Evolutionary conservation across 2,888 invertebrate genomes (phyloP).

Genomic region (Drosophila birchii): DNA sequence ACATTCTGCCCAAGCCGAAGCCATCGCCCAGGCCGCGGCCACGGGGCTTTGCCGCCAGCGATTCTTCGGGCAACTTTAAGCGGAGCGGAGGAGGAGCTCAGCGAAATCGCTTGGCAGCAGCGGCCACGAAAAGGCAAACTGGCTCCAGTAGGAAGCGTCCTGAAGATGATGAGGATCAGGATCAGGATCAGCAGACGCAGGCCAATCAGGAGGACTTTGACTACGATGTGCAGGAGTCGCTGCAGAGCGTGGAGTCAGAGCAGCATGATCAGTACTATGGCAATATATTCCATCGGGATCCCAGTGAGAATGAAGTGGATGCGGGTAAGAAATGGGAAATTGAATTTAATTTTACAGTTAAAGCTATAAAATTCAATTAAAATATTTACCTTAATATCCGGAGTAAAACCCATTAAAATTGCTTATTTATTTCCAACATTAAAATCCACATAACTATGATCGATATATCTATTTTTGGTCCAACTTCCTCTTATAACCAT

Average conservation of each 20-base stretch:
- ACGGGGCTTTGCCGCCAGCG: constrained; percentile 72
- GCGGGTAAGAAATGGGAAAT: constrained; percentile 73
- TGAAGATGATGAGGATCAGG: constrained; percentile 58
- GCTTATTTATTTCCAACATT: neutral
- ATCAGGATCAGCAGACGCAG: constrained; percentile 58
- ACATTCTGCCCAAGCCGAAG: constrained; percentile 87
- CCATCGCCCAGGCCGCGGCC: constrained; percentile 70
- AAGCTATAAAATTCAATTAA: constrained; percentile 1
- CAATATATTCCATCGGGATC: constrained; percentile 84
- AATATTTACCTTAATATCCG: neutral
- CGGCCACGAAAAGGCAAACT: constrained; percentile 51
- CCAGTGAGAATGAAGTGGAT: constrained; percentile 83
- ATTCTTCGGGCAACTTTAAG: constrained; percentile 43
- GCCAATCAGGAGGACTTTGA: constrained; percentile 69
- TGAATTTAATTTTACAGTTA: neutral
- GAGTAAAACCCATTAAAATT: neutral
- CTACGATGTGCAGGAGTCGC: constrained; percentile 76
- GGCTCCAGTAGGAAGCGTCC: constrained; percentile 16
- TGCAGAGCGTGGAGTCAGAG: constrained; percentile 90
- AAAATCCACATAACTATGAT: constrained; percentile 1
- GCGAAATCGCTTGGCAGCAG: constrained; percentile 65
- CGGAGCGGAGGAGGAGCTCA: constrained; percentile 59
- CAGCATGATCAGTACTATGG: constrained; percentile 88
- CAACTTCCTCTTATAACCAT: constrained; percentile 24
- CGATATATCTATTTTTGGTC: constrained; percentile 5